Evolutionary conservation across 92 coral and sea anemone species (phyloP).

Genomic region (Epizoanthus scotinus): DNA sequence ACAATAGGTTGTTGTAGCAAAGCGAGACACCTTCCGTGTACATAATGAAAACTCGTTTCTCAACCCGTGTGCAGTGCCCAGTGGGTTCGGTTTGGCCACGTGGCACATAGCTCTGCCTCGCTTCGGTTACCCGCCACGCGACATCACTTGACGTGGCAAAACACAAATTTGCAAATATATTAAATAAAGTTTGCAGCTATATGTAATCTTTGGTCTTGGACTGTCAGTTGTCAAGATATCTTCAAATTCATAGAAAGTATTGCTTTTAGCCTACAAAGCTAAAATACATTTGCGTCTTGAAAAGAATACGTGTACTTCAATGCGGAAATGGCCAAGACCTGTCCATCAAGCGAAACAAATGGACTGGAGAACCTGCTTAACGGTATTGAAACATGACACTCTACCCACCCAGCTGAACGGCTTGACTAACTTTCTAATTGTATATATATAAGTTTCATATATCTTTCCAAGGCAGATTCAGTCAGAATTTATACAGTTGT

Average conservation of each 20-base stretch:
- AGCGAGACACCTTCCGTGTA: conserved; percentile 33
- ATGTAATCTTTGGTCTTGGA: neutral
- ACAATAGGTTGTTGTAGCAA: conserved; percentile 24
- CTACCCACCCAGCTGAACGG: too few relatives aligned
- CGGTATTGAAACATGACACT: too few relatives aligned
- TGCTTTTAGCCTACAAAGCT: neutral
- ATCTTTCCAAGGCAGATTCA: too few relatives aligned
- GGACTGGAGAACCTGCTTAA: too few relatives aligned
- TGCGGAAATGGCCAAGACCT: too few relatives aligned
- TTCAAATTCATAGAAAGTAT: conserved; percentile 4
- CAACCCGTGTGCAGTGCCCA: conserved; percentile 22
- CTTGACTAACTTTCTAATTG: too few relatives aligned
- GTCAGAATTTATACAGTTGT: too few relatives aligned
- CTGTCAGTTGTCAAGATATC: conserved; percentile 1
- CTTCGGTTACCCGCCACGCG: conserved; percentile 32
- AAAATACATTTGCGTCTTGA: neutral
- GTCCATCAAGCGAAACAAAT: too few relatives aligned
- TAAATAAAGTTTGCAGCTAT: neutral
- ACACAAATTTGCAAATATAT: conserved; percentile 23
- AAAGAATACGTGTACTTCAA: too few relatives aligned
- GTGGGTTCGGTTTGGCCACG: conserved; percentile 1
- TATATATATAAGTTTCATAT: too few relatives aligned
- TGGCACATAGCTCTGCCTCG: neutral
- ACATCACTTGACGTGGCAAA: conserved; percentile 27
- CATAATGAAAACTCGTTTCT: conserved; percentile 37